Evolutionary conservation across 92 coral and sea anemone genomes (phyloP), one percentile per base, ranked within the genome.

Genomic region (Zoanthus solanderi): DNA sequence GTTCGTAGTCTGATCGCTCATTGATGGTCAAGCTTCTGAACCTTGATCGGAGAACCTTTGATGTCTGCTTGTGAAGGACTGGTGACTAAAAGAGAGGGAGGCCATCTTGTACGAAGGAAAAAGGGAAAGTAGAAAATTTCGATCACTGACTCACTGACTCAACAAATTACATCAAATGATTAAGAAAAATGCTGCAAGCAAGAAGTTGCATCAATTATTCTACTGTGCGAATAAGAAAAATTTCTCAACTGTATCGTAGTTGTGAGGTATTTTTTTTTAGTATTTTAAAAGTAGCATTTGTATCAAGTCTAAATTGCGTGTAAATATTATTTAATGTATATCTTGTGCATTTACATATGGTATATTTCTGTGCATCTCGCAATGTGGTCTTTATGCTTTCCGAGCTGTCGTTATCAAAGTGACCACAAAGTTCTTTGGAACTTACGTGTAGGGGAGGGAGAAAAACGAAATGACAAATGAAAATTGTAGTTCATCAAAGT

Each of bases 101-200:
- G 85, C 85, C 85, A 81, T 81, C 53, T 81, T 81, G 75, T 10
- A 18, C 50, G 44, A 76, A 47, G 37, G 52, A 47, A 47, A 47
- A 47, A 8, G 8, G 4, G 8, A 29, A 76, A 16, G 34, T 47
- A 6, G 80, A 44, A 15, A 75, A 56, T 23, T 5, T 52, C 23
- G 23, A 13, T 3, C 67, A 63, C 23, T n/a, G 34, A 3, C 1
- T 4, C 9, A 23, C 46, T 69, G 5, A 23, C 23, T 23, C 23
- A 23, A 23, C 23, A 23, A 23, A 23, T 23, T 23, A 23, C 30
- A 18, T 46, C 14, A n/a, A 48, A 0, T 48, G 65, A 16, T 45
- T 81, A n/a, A 54, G 42, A 4, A 81, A 18, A 50, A 81, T 81
- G 85, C 85, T 81, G 23, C 85, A 48, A 34, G 85, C 85, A 66